A percentile compares a stretch with the other conserved stretches of the same genome.
phyloP scores from a whole-genome alignment of 2,113 vertebrate genomes.

The Vulpes vulpes region DNA sequence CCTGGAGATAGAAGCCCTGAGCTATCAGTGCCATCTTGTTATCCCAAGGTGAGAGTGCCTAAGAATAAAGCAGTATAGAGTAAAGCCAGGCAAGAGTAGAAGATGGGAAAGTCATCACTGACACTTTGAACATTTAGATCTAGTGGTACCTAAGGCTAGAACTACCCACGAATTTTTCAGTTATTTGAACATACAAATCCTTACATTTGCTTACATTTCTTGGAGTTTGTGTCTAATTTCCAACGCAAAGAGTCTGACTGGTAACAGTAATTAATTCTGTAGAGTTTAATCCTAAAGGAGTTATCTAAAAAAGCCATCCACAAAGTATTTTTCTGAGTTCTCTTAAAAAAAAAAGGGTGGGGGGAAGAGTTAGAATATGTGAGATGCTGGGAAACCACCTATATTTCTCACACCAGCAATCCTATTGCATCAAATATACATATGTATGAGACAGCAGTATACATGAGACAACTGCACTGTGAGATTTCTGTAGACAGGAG shows the following conservation, averaged over 20 bases:
- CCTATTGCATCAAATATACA: not conserved
- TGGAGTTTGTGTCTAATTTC: not conserved
- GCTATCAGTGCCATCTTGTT: not conserved
- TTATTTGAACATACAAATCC: not conserved
- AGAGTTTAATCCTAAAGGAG: not conserved
- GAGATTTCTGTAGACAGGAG: not conserved
- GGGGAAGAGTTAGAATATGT: not conserved
- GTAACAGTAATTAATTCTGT: not conserved
- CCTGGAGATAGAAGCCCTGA: not conserved
- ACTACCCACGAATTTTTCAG: not conserved
- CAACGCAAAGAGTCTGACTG: not conserved
- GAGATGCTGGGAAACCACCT: not conserved
- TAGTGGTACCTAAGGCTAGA: not conserved
- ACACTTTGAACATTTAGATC: not conserved
- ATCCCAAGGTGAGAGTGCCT: not conserved
- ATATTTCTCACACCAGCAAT: not conserved
- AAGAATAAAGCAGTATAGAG: not conserved
- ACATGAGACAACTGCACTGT: not conserved
- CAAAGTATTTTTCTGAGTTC: not conserved
- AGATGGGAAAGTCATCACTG: not conserved
- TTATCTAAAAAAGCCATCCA: conserved; percentile 3
- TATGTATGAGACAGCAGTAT: not conserved
- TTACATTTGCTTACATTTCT: not conserved
- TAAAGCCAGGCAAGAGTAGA: not conserved
- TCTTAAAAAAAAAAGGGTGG: not conserved